Evolutionary conservation across 2,797 vertebrate genomes (phyloP), one percentile per base, ranked within the genome.

Genomic region (Tarsius wallacei): DNA sequence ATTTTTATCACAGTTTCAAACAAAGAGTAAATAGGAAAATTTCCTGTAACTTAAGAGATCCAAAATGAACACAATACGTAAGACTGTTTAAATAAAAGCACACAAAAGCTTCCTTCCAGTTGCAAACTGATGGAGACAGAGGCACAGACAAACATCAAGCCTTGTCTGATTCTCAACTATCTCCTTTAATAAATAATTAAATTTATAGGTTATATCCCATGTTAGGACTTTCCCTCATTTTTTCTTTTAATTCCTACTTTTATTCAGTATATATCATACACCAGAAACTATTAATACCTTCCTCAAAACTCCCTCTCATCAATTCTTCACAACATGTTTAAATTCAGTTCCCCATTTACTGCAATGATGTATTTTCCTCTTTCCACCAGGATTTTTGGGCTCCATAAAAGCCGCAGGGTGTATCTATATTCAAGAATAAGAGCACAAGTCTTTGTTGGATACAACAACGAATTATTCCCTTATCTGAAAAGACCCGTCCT

Each of bases 1-100:
- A 80, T 64, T 73, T 81, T 51, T 33, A 36, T 83, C 76, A 57
- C 16, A n/a, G 49, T 74, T 85, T 92, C 42, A 84, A 74, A 94
- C 8, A 91, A 59, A 83, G 24, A 6, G 71, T 68, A 68, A 53
- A 90, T 0, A 70, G 55, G 10, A 77, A 73, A 80, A 31, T 49
- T 84, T 59, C n/a, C 70, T 24, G 31, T 57, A 71, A 82, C 31
- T 82, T 49, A 78, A 42, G 63, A 71, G 31, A 71, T 36, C 55
- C 61, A 83, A 82, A 85, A 17, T 64, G 11, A 14, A 49, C 24
- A 85, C 42, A 84, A 68, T 93, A 93, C 61, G 21, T 78, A 64
- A 76, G 53, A 42, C 2, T 78, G 2, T 59, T 47, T 1, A 83
- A 87, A 47, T 21, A 14, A 83, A 88, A 17, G 16, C 36, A 42